Conservation (phyloP, 2,888 invertebrate species). For the Teleiodes luculella region DNA sequence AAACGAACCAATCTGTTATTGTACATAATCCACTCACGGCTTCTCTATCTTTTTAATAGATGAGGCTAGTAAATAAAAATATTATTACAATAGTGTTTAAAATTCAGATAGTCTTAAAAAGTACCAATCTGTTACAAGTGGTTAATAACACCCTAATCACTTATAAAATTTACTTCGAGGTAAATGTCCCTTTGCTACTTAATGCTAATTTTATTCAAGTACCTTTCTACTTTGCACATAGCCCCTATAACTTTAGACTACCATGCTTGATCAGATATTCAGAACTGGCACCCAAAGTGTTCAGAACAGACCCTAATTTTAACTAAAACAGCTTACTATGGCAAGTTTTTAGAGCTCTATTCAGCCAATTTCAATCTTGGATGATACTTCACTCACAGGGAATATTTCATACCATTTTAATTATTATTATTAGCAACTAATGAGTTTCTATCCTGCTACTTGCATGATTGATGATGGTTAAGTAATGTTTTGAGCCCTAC, state of each 20-base stretch:
- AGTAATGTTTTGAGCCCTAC: no score
- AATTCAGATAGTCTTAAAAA: no score
- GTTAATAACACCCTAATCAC: not conserved
- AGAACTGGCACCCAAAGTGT: no score
- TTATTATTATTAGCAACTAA: not conserved
- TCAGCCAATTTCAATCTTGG: slow-evolving; percentile 37
- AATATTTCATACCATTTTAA: not conserved
- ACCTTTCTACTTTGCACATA: slow-evolving; percentile 41
- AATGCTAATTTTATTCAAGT: slow-evolving; percentile 53
- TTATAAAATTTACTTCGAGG: not conserved
- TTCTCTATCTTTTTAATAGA: no score
- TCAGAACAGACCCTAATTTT: slow-evolving; percentile 57
- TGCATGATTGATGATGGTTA: no score
- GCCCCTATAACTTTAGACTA: slow-evolving; percentile 9
- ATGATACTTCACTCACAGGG: slow-evolving; percentile 17
- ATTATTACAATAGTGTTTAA: no score
- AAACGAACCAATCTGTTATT: no score
- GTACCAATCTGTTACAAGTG: no score
- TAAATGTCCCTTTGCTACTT: not conserved
- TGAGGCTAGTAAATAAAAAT: no score
- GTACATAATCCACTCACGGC: no score
- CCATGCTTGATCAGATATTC: slow-evolving; percentile 56
- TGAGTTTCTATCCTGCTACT: no score
- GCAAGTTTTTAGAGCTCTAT: slow-evolving; percentile 52
- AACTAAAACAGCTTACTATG: slow-evolving; percentile 38